Evolutionary conservation across 2,888 invertebrate species (phyloP).

Genomic region (Cremastobaeus sp.): DNA sequence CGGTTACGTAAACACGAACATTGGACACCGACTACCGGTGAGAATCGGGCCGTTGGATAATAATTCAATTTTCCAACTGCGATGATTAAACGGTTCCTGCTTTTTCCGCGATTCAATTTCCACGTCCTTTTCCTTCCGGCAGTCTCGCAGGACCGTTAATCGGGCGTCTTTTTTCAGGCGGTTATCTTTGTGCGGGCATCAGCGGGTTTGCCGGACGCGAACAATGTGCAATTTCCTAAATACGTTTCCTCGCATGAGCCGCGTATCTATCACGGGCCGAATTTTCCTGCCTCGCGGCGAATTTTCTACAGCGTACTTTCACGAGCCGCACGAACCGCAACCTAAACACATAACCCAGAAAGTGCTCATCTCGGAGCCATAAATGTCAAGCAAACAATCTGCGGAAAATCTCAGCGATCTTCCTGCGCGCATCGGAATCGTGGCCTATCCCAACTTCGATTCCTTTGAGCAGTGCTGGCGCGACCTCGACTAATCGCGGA

Average conservation of each 20-base stretch:
- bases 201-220: too few relatives aligned
- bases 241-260: too few relatives aligned
- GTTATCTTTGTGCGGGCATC: too few relatives aligned
- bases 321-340: slow-evolving; percentile 12
- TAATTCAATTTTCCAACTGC: too few relatives aligned
- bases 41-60: too few relatives aligned
- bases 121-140: too few relatives aligned
- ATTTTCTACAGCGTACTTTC: slow-evolving; percentile 33
- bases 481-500: slow-evolving; percentile 45
- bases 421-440: slow-evolving; percentile 5
- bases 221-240: too few relatives aligned
- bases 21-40: too few relatives aligned
- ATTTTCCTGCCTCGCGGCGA: slow-evolving; percentile 24
- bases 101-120: too few relatives aligned
- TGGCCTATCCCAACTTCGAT: slow-evolving; percentile 42
- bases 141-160: too few relatives aligned
- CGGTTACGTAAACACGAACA: slow-evolving; percentile 21
- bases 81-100: too few relatives aligned
- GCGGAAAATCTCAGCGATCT: slow-evolving; percentile 16
- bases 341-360: slow-evolving; percentile 31
- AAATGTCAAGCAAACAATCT: slow-evolving; percentile 22
- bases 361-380: slow-evolving; percentile 8
- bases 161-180: too few relatives aligned
- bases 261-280: background rate
- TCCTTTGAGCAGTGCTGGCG: slow-evolving; percentile 35